phyloP scores from a whole-genome alignment of 2,797 vertebrate species.

The Sus cebifrons region DNA sequence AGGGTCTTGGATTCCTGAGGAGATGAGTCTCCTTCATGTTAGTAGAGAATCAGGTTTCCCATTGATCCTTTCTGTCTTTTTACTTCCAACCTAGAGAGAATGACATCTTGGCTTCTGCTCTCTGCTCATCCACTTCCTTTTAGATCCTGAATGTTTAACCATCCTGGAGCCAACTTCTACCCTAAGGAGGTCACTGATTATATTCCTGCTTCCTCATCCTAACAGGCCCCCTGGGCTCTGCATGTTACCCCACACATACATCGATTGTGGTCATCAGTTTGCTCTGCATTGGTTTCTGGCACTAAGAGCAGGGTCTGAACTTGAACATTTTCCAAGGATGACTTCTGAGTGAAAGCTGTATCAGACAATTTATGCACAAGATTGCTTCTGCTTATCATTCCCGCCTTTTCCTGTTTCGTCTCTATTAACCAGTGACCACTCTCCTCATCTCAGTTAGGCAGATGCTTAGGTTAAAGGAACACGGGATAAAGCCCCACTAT shows the following conservation, averaged over 20 bases:
- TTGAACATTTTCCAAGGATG: background rate
- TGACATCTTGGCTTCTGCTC: background rate
- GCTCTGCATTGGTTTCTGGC: background rate
- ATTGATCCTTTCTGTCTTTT: background rate
- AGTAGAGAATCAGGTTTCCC: background rate
- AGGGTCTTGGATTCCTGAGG: background rate
- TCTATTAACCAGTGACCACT: background rate
- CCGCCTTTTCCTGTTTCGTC: background rate
- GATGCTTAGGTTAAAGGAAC: background rate
- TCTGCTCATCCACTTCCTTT: background rate
- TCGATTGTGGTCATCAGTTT: background rate
- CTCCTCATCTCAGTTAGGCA: background rate
- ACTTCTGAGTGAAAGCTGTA: background rate
- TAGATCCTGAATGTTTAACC: background rate
- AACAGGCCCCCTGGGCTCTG: background rate
- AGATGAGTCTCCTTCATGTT: background rate
- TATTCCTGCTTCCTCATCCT: background rate
- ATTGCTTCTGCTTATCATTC: background rate
- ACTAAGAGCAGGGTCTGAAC: accelerated
- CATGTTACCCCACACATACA: background rate
- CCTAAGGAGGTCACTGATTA: background rate
- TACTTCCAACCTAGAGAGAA: background rate
- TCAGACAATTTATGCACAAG: background rate
- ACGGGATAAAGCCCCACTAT: background rate
- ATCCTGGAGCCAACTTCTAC: background rate